These are phyloP conservation scores for Pristionchus exspectatus DNA, from an alignment of 2,888 invertebrate genomes.

Conservation along the genomic window DNA sequence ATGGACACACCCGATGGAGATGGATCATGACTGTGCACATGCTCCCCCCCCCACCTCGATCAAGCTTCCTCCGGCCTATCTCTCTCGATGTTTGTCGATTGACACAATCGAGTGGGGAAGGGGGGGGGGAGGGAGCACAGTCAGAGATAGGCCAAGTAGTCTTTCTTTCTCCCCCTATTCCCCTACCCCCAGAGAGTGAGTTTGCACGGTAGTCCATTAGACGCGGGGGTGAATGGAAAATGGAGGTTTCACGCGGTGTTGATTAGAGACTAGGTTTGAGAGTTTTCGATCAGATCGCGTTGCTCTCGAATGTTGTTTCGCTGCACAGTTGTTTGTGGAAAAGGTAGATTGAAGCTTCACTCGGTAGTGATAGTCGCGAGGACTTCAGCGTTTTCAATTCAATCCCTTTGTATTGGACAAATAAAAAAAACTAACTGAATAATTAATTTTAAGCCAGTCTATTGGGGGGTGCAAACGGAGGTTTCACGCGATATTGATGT, in stretches of 20 bases:
- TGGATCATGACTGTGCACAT: not conserved
- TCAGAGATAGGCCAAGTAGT: slow-evolving; percentile 34
- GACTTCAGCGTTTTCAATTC: too few relatives aligned
- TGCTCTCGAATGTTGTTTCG: too few relatives aligned
- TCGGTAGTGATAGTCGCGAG: too few relatives aligned
- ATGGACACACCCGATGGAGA: not conserved
- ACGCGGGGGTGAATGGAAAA: not conserved
- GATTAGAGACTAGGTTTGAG: not conserved
- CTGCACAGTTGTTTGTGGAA: too few relatives aligned
- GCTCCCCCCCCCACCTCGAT: not conserved
- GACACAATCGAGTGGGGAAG: slow-evolving; percentile 8
- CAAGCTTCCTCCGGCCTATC: not conserved
- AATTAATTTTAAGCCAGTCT: too few relatives aligned
- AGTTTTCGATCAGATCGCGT: not conserved
- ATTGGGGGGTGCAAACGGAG: too few relatives aligned
- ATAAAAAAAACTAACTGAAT: too few relatives aligned
- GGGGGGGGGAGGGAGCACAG: not conserved
- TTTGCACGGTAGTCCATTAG: slow-evolving; percentile 29
- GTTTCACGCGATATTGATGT: too few relatives aligned
- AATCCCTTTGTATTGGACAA: too few relatives aligned
- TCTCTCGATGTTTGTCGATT: slow-evolving; percentile 27
- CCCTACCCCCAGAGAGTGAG: not conserved
- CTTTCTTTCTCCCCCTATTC: not conserved
- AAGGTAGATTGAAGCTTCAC: too few relatives aligned
- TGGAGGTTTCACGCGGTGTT: not conserved